A percentile compares a stretch with the other conserved stretches of the same genome.
Conservation (phyloP, 2,113 vertebrate species). For the Cavia aperea region DNA sequence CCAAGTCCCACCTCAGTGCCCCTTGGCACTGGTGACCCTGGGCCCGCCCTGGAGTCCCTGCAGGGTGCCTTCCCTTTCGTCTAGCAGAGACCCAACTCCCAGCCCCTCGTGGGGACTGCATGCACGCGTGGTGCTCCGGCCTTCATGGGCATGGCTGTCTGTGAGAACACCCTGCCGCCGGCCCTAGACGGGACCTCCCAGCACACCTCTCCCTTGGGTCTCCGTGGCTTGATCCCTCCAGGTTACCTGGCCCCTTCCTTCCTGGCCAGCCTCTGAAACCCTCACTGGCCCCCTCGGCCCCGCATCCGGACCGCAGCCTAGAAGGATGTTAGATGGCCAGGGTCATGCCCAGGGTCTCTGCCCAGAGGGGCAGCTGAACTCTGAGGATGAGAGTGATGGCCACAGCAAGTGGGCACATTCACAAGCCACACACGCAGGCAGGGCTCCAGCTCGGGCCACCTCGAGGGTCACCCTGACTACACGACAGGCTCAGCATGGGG, state of each 20-base stretch:
- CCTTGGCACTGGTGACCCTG: neutral
- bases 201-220: rapidly evolving
- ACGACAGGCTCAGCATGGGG: neutral
- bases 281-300: neutral
- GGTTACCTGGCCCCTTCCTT: neutral
- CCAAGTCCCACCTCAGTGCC: neutral
- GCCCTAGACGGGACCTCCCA: neutral
- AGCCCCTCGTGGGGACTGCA: rapidly evolving
- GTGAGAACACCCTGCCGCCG: neutral
- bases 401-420: neutral
- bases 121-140: rapidly evolving
- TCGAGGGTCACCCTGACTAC: no score
- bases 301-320: neutral
- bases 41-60: neutral
- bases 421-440: no score
- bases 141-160: neutral
- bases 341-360: neutral
- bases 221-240: neutral
- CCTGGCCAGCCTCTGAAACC: neutral
- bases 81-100: rapidly evolving
- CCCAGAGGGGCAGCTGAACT: neutral
- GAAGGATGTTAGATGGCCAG: rapidly evolving
- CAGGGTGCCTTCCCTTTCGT: neutral
- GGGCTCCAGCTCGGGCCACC: neutral
- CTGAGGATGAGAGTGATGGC: rapidly evolving